Evolutionary conservation across 2,888 invertebrate genomes (phyloP).

Genomic region (Brenthis hecate): DNA sequence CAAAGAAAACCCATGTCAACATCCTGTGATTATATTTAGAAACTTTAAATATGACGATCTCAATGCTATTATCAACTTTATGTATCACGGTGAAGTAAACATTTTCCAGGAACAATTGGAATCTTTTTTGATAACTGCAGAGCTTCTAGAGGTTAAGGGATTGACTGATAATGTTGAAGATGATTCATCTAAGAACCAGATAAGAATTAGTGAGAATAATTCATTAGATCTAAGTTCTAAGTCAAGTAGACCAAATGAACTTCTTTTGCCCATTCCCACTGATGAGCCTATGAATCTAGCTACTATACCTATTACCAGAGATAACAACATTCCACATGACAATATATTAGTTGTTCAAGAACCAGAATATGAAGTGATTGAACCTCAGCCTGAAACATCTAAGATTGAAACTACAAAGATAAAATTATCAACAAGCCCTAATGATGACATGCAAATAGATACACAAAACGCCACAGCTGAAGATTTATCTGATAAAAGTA

Average conservation of each 20-base stretch:
- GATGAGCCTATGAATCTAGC: slow-evolving; percentile 78
- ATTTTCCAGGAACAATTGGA: slow-evolving; percentile 90
- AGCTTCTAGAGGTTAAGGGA: slow-evolving; percentile 89
- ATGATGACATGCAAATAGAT: slow-evolving; percentile 76
- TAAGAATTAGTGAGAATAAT: slow-evolving; percentile 61
- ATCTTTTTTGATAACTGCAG: slow-evolving; percentile 90
- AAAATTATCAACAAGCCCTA: slow-evolving; percentile 47
- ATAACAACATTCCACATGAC: slow-evolving; percentile 67
- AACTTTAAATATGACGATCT: slow-evolving; percentile 90
- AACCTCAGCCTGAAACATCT: slow-evolving; percentile 52
- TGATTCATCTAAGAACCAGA: slow-evolving; percentile 63
- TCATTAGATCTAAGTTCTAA: slow-evolving; percentile 75
- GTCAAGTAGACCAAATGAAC: slow-evolving; percentile 59
- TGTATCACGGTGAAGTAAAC: slow-evolving; percentile 92
- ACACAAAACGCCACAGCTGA: slow-evolving; percentile 66
- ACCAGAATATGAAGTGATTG: slow-evolving; percentile 55
- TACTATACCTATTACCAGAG: slow-evolving; percentile 62
- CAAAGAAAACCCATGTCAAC: slow-evolving; percentile 90
- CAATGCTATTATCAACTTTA: slow-evolving; percentile 89
- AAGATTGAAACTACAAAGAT: slow-evolving; percentile 56
- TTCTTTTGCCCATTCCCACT: slow-evolving; percentile 56
- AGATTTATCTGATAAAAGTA: slow-evolving; percentile 73
- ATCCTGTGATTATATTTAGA: slow-evolving; percentile 90
- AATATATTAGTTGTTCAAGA: slow-evolving; percentile 49
- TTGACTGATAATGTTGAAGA: slow-evolving; percentile 84